phyloP scores from a whole-genome alignment of 30 jellyfish, hydroid and myxozoan genomes.

The Aurelia coerulea region DNA sequence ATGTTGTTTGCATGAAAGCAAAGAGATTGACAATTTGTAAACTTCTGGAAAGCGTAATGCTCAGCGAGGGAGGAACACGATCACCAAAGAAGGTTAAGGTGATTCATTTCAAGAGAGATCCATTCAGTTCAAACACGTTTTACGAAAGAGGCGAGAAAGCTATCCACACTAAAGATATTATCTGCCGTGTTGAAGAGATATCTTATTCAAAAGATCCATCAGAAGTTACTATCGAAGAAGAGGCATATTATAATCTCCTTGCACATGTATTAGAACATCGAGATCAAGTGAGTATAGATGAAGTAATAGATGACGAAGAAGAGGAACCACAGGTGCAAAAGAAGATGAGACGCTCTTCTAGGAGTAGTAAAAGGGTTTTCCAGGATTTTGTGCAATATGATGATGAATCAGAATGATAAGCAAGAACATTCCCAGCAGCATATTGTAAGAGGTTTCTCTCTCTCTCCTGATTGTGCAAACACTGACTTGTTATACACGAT shows the following conservation, averaged over 20 bases:
- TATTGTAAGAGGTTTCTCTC: no score
- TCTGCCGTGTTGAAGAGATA: not conserved
- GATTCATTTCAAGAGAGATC: conserved; percentile 12
- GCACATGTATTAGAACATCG: not conserved
- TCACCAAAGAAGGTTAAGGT: not conserved
- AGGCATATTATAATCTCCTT: no score
- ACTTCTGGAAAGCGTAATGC: not conserved
- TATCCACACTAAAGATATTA: not conserved
- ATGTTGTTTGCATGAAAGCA: conserved; percentile 6
- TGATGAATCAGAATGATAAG: not conserved
- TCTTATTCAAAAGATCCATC: not conserved
- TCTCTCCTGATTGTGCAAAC: no score
- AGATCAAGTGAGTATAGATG: not conserved
- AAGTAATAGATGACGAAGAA: not conserved
- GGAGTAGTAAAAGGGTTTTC: not conserved
- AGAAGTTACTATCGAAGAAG: not conserved
- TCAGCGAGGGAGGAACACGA: not conserved
- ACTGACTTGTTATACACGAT: no score
- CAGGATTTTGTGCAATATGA: not conserved
- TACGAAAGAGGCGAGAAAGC: not conserved
- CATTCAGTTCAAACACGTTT: conserved; percentile 3
- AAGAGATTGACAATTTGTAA: not conserved
- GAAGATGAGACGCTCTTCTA: not conserved
- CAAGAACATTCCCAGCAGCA: no score
- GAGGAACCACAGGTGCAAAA: not conserved